phyloP scores from a whole-genome alignment of 2,888 invertebrate species.

The Cremastinae sp. region DNA sequence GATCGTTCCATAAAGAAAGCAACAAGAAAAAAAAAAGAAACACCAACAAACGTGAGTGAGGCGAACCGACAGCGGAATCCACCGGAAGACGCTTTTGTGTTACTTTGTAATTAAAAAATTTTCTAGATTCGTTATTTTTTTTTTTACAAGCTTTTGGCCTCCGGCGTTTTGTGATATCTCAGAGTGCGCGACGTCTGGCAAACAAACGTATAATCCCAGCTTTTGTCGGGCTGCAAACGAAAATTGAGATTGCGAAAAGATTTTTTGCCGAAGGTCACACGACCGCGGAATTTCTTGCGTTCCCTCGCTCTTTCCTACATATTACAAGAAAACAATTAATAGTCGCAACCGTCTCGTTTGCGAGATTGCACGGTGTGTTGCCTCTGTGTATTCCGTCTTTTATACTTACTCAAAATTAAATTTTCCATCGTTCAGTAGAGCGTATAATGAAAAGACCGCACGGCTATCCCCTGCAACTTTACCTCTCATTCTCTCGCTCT shows the following conservation, averaged over 20 bases:
- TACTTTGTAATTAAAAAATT: slow-evolving; percentile 46
- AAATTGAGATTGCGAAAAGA: not conserved
- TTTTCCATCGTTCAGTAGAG: slow-evolving; percentile 37
- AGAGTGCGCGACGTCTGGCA: not conserved
- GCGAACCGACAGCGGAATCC: slow-evolving; percentile 1
- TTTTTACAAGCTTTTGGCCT: slow-evolving; percentile 1
- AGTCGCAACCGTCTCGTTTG: slow-evolving; percentile 45
- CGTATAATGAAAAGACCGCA: slow-evolving; percentile 52
- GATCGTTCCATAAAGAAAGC: not conserved
- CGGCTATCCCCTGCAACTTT: slow-evolving; percentile 18
- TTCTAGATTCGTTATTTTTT: slow-evolving; percentile 31
- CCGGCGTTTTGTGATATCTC: not conserved
- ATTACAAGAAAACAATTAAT: slow-evolving; percentile 54
- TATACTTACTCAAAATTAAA: slow-evolving; percentile 43
- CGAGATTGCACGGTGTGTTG: not conserved
- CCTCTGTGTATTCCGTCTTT: slow-evolving; percentile 1
- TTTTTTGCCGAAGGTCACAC: slow-evolving; percentile 2
- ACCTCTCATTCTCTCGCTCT: not conserved
- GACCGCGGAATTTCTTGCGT: not conserved
- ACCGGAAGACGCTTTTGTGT: slow-evolving; percentile 10
- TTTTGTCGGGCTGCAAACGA: not conserved
- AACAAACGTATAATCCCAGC: slow-evolving; percentile 36
- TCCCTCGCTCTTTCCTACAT: slow-evolving; percentile 5
- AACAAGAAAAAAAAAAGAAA: slow-evolving; percentile 5
- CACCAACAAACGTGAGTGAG: too few species aligned